phyloP scores from a whole-genome alignment of 92 coral and sea anemone genomes.

The Siderastrea siderea region DNA sequence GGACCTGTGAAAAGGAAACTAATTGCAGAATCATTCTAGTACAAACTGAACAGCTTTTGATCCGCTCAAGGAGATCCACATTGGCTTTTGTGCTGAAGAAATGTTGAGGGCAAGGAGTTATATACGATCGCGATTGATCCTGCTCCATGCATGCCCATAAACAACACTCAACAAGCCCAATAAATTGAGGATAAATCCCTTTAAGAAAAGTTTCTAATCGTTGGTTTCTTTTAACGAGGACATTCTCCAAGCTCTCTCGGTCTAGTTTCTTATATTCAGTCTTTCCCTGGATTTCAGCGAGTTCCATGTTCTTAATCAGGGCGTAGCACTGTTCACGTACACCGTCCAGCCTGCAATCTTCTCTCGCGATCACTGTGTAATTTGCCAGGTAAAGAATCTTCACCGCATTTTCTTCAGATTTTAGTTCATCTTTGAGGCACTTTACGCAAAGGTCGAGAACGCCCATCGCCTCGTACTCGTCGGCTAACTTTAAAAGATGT shows the following conservation, averaged over 20 bases:
- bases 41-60: conserved; percentile 12
- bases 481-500: conserved; percentile 44
- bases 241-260: conserved; percentile 11
- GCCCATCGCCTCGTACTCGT: conserved; percentile 47
- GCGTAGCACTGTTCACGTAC: conserved; percentile 1
- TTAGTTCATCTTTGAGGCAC: conserved; percentile 5
- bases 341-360: neutral
- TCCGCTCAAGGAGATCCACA: neutral
- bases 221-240: conserved; percentile 8
- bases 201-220: neutral
- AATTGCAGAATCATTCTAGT: neutral
- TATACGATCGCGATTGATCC: too few relatives aligned
- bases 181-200: neutral
- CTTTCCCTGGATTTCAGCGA: neutral
- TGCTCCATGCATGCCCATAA: neutral
- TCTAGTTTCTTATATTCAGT: conserved; percentile 10
- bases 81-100: neutral
- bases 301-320: neutral
- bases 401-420: conserved; percentile 3
- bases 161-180: neutral
- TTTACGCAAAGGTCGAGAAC: conserved; percentile 34
- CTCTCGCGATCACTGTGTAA: too few relatives aligned
- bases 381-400: conserved; percentile 37
- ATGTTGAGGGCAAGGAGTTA: neutral
- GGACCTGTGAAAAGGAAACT: neutral